Evolutionary conservation across 1,140 invertebrate species (phyloP).

Genomic region (Zeugodacus cucurbitae): DNA sequence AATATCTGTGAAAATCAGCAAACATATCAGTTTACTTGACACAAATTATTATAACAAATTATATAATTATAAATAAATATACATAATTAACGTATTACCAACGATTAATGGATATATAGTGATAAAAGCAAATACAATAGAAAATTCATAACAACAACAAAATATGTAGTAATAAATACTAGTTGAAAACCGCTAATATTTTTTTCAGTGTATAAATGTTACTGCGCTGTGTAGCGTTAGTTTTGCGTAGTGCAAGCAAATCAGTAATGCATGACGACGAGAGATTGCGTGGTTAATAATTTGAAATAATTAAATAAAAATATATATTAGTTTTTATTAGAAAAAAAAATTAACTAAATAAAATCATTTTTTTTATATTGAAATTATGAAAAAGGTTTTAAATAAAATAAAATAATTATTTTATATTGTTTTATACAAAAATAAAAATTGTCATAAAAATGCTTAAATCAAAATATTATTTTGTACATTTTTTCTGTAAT

Average conservation of each 20-base stretch:
- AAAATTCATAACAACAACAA: not conserved
- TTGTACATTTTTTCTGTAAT: too few species aligned
- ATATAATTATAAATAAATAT: not conserved
- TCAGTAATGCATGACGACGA: not conserved
- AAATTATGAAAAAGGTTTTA: too few species aligned
- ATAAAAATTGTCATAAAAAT: too few species aligned
- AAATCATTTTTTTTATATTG: too few species aligned
- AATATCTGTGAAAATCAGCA: conserved; percentile 20
- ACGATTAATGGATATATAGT: not conserved
- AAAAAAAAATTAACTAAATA: too few species aligned
- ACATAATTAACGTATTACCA: not conserved
- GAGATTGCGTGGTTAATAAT: not conserved
- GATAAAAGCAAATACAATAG: not conserved
- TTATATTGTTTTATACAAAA: too few species aligned
- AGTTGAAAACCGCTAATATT: not conserved
- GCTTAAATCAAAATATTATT: too few species aligned
- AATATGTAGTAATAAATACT: not conserved
- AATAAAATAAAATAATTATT: too few species aligned
- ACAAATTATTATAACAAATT: not conserved
- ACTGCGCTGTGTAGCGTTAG: not conserved
- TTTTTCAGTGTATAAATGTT: not conserved
- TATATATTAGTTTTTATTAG: too few species aligned
- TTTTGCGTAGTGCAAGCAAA: not conserved
- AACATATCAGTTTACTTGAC: conserved; percentile 14
- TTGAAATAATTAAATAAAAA: too few species aligned